These are phyloP conservation scores for Pogonophryne albipinna DNA, from an alignment of 2,797 vertebrate species.

Conservation along the genomic window DNA sequence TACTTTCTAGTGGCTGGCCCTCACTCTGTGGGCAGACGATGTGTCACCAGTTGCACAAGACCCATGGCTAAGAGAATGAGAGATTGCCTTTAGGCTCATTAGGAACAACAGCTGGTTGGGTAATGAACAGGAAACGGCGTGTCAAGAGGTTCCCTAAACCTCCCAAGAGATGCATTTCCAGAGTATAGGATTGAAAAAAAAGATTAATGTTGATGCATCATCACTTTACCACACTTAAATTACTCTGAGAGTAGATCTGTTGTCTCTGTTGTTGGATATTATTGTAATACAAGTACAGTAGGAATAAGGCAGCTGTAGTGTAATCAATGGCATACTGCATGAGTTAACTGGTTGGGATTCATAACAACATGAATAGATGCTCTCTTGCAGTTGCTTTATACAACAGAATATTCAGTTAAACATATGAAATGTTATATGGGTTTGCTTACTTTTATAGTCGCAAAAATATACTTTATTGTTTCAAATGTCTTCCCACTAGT, in stretches of 20 bases:
- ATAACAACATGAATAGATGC: neutral
- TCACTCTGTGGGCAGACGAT: constrained; percentile 62
- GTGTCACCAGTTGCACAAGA: constrained; percentile 77
- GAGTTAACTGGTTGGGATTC: neutral
- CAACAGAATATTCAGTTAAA: neutral
- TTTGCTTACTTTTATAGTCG: neutral
- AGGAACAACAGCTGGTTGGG: constrained; percentile 89
- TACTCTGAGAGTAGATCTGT: constrained; percentile 58
- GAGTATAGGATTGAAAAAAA: constrained; percentile 74
- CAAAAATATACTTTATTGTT: neutral
- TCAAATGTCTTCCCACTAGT: constrained; percentile 7
- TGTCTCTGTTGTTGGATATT: constrained; percentile 42
- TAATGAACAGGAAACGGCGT: constrained; percentile 89
- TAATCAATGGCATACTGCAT: neutral
- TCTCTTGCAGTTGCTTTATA: constrained; percentile 2
- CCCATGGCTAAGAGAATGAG: constrained; percentile 77
- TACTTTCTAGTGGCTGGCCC: constrained; percentile 52
- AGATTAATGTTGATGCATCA: constrained; percentile 82
- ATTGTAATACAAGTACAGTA: constrained; percentile 10
- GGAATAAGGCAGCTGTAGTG: constrained; percentile 2
- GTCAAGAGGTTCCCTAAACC: constrained; percentile 86
- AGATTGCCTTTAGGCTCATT: constrained; percentile 87
- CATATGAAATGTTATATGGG: neutral
- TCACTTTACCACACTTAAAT: constrained; percentile 76
- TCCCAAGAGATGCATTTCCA: constrained; percentile 82